Conservation (phyloP, 2,113 vertebrate species). For the Lathamus discolor region DNA sequence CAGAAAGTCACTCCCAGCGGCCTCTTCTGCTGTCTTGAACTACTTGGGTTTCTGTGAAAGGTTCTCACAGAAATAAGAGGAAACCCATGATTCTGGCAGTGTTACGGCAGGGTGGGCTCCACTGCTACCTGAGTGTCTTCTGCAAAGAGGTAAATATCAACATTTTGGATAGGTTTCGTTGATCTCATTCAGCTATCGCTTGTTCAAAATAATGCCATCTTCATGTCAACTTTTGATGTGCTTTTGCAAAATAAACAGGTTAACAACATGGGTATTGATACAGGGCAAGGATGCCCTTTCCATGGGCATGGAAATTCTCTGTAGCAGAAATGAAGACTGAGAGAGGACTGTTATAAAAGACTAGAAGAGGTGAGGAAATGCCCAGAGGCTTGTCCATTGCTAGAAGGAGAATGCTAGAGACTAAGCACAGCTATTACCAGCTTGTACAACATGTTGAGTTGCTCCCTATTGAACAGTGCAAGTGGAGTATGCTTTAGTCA, state of each 20-base stretch:
- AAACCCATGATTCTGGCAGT: neutral
- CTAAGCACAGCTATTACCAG: neutral
- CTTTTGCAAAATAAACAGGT: neutral
- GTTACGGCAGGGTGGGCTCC: neutral
- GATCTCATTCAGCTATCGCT: neutral
- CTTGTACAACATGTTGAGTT: neutral
- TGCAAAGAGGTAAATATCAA: neutral
- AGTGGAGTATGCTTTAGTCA: neutral
- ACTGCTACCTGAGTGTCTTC: neutral
- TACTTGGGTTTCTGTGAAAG: neutral
- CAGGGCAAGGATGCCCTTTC: neutral
- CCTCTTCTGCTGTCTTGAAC: constrained; percentile 14
- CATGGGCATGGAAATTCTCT: neutral
- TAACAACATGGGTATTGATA: neutral
- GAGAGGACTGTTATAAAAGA: neutral
- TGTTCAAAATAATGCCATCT: neutral
- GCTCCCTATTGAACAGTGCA: neutral
- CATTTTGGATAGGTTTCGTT: neutral
- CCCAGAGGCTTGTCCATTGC: neutral
- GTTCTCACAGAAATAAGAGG: constrained; percentile 7
- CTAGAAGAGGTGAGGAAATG: neutral
- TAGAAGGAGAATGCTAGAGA: neutral
- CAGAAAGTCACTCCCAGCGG: constrained; percentile 53
- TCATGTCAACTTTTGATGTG: neutral
- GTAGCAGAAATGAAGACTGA: neutral